Percentiles rank a stretch among this genome's conserved stretches.
These are phyloP conservation scores for Dendrocopos noguchii DNA, from an alignment of 2,113 vertebrate species.

Conservation along the genomic window DNA sequence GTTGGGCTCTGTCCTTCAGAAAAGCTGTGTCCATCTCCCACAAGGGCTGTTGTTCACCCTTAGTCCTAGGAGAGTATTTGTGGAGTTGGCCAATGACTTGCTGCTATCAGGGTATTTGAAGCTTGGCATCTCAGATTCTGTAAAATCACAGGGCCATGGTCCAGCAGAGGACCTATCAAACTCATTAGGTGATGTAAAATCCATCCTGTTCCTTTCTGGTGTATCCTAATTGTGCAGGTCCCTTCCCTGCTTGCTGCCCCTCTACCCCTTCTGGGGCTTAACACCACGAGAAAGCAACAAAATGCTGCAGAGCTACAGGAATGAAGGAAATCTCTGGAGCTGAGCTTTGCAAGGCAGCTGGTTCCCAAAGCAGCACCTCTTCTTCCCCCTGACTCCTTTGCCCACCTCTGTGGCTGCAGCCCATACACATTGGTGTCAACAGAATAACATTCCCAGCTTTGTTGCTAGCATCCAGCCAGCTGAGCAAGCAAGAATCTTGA, in stretches of 20 bases:
- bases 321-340: neutral
- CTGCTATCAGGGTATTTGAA: neutral
- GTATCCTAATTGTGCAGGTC: neutral
- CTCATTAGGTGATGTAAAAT: neutral
- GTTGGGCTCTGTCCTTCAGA: neutral
- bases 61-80: neutral
- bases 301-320: neutral
- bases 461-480: neutral
- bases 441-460: neutral
- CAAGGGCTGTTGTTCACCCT: neutral
- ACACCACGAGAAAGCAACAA: neutral
- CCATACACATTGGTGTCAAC: neutral
- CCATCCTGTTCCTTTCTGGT: neutral
- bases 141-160: neutral
- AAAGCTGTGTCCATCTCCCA: neutral
- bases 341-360: neutral
- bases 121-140: neutral
- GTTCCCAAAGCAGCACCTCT: neutral
- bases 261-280: neutral
- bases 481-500: neutral
- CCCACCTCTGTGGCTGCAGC: neutral
- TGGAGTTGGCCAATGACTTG: neutral
- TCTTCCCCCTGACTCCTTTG: accelerated
- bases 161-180: neutral
- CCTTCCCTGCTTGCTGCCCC: neutral